Evolutionary conservation across 2,888 invertebrate species (phyloP), one percentile per base, ranked within the genome.

Genomic region (Apamea epomidion): DNA sequence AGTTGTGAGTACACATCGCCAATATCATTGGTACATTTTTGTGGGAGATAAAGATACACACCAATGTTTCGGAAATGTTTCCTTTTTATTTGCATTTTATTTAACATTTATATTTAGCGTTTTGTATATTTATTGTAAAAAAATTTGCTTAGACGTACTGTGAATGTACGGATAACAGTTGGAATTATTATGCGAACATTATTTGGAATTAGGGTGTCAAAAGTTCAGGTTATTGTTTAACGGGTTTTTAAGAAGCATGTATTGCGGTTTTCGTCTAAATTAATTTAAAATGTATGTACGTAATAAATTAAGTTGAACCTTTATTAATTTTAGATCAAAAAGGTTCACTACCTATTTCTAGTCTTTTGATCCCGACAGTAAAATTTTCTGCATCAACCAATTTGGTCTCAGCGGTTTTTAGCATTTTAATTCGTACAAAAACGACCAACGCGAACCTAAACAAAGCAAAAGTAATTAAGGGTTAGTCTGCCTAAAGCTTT

Each of bases 381-480:
- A 2, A 58, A 18, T 45, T 64, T 37, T 64, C 2, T 32, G 18
- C 10, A 16, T 5, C 7, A 14, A 12, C 18, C 25, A 58, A 4
- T 25, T 37, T 3, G 54, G 10, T n/a, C 8, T 37, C 32, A 42
- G 21, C 18, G 18, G 3, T 65, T 48, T 37, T 21, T 58, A 54
- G 64, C 2, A 32, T 72, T 70, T 54, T 7, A 75, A 58, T 25
- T 16, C 7, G 21, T 18, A 67, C 29, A 48, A 84, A 78, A 64
- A 79, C 45, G 2, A 51, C 21, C 6, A 62, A 14, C 37, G 12
- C 12, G n/a, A 12, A 42, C 42, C 45, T 29, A 80, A 80, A 76
- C 73, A 73, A 75, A 80, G 10, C 73, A 70, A 76, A 85, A 87
- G 75, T 80, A 87, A 86, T 84, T 84, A 84, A 78, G 73, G 60